phyloP scores from a whole-genome alignment of 2,113 vertebrate species.

The Natator depressus region DNA sequence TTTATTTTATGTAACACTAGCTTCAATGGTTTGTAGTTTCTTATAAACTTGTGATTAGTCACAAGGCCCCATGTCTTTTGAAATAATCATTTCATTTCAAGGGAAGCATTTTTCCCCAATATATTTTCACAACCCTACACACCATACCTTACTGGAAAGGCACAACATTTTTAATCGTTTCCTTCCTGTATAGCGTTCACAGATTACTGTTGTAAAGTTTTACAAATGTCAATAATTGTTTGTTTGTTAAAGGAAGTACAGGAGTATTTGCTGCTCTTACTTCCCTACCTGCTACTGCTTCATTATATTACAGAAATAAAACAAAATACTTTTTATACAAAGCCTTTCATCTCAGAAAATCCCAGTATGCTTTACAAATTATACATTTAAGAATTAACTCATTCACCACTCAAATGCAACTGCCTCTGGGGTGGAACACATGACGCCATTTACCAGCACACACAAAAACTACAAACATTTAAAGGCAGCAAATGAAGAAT shows the following conservation, averaged over 20 bases:
- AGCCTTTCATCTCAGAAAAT: not conserved
- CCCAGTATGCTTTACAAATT: not conserved
- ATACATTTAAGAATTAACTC: not conserved
- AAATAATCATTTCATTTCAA: constrained; percentile 44
- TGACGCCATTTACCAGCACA: not conserved
- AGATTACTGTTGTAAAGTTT: not conserved
- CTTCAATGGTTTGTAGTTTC: constrained; percentile 18
- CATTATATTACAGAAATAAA: not conserved
- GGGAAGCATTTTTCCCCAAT: not conserved
- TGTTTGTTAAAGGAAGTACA: not conserved
- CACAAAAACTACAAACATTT: not conserved
- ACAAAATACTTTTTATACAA: not conserved
- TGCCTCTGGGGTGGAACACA: not conserved
- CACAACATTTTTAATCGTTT: not conserved
- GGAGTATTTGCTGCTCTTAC: fast-evolving
- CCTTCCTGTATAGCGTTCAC: not conserved
- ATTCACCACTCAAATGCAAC: not conserved
- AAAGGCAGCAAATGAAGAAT: not conserved
- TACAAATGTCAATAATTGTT: not conserved
- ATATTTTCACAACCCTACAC: not conserved
- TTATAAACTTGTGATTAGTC: constrained; percentile 67
- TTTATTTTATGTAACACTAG: constrained; percentile 35
- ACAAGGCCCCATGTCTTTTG: constrained; percentile 55
- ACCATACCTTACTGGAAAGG: not conserved
- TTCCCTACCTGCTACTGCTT: not conserved